phyloP scores from a whole-genome alignment of 2,113 vertebrate species.

The Gambusia affinis region DNA sequence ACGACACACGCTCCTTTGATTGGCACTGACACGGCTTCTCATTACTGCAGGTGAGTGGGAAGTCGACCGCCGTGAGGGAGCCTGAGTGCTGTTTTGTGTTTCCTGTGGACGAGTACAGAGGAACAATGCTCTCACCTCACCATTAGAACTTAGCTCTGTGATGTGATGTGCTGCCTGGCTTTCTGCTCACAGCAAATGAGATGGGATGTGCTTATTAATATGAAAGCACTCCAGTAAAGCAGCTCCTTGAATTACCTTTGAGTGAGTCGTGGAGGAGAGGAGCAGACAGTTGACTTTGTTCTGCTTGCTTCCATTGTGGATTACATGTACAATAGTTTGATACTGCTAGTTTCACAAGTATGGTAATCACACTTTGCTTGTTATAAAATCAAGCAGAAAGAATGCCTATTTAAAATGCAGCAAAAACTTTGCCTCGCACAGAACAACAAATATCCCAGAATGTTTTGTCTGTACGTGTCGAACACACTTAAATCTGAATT shows the following conservation, averaged over 20 bases:
- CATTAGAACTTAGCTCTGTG: constrained; percentile 77
- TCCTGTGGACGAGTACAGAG: constrained; percentile 83
- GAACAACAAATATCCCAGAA: constrained; percentile 23
- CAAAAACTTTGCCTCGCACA: constrained; percentile 25
- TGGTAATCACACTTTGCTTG: constrained; percentile 66
- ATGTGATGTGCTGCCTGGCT: constrained; percentile 70
- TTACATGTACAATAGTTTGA: constrained; percentile 67
- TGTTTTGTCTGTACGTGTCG: constrained; percentile 48
- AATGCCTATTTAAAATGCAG: constrained; percentile 60
- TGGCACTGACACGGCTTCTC: constrained; percentile 85
- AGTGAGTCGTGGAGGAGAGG: constrained; percentile 60
- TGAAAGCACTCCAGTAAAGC: constrained; percentile 74
- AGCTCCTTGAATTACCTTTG: constrained; percentile 78
- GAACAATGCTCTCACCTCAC: constrained; percentile 78
- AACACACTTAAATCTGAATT: constrained; percentile 28
- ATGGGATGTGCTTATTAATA: constrained; percentile 81
- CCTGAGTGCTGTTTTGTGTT: constrained; percentile 88
- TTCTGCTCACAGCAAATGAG: constrained; percentile 80
- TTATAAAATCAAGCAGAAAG: constrained; percentile 55
- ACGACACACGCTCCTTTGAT: constrained; percentile 74
- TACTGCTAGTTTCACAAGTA: constrained; percentile 66
- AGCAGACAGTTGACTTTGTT: constrained; percentile 69
- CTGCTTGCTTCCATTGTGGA: constrained; percentile 63
- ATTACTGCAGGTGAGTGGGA: constrained; percentile 89
- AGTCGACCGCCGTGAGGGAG: constrained; percentile 81